phyloP scores from a whole-genome alignment of 2,888 invertebrate genomes.

The Norana najaformis region DNA sequence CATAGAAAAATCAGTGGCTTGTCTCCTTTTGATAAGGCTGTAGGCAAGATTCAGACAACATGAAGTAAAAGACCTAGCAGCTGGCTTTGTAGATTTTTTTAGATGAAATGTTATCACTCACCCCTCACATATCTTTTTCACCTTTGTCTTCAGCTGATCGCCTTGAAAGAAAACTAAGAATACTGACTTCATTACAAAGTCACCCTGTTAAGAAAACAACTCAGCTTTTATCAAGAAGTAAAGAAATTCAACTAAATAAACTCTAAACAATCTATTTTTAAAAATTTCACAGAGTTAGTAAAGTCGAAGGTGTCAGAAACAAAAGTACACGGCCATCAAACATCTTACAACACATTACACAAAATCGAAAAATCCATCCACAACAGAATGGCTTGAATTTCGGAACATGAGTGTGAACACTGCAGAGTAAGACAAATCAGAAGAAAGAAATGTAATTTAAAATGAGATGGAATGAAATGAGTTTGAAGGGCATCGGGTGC shows the following conservation, averaged over 20 bases:
- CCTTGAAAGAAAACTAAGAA: conserved; percentile 82
- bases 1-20: too few species aligned
- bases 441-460: not conserved
- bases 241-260: not conserved
- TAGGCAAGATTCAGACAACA: too few species aligned
- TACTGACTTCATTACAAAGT: conserved; percentile 92
- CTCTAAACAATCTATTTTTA: too few species aligned
- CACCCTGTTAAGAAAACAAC: conserved; percentile 72
- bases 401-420: too few species aligned
- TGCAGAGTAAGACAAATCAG: not conserved
- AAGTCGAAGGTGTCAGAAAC: too few species aligned
- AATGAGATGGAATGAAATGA: not conserved
- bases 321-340: too few species aligned
- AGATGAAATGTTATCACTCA: conserved; percentile 47
- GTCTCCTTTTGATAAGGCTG: too few species aligned
- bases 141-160: conserved; percentile 92
- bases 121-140: conserved; percentile 98
- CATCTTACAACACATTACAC: not conserved
- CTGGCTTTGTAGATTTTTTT: not conserved
- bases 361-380: not conserved
- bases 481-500: conserved; percentile 58
- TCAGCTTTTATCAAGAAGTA: not conserved
- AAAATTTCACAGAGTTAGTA: too few species aligned
- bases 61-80: not conserved
- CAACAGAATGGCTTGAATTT: not conserved